Evolutionary conservation across 37 sponge, comb jelly and placozoan genomes (phyloP).

Genomic region (Diacarnus erythraeanus): DNA sequence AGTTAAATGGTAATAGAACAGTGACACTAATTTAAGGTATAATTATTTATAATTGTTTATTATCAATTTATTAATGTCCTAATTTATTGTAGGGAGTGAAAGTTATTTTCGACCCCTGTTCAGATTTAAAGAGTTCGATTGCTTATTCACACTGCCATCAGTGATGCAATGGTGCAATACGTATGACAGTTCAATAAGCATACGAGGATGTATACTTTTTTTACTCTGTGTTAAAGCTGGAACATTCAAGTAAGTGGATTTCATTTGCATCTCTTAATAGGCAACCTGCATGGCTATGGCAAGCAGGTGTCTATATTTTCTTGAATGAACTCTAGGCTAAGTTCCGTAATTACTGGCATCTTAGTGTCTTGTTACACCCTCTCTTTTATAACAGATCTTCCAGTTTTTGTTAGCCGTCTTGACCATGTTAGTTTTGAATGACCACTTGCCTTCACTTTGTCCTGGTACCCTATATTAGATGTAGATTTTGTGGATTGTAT

Average conservation of each 20-base stretch:
- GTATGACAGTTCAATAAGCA: neutral
- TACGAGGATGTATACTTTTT: constrained; percentile 1
- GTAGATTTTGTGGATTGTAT: neutral
- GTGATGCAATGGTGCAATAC: constrained; percentile 1
- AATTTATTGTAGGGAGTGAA: constrained; percentile 10
- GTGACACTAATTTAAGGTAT: constrained; percentile 6
- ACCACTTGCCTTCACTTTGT: neutral
- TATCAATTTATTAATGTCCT: neutral
- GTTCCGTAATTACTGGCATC: too few species aligned
- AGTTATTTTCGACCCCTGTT: constrained; percentile 4
- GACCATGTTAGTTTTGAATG: neutral
- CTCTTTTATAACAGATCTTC: too few species aligned
- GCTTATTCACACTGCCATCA: constrained; percentile 12
- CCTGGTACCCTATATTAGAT: constrained; percentile 6
- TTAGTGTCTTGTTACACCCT: too few species aligned
- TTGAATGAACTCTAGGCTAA: too few species aligned
- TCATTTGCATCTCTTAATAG: neutral
- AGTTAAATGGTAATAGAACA: neutral
- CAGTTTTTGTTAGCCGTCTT: neutral
- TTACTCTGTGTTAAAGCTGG: neutral
- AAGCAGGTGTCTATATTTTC: neutral
- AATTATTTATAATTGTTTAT: neutral
- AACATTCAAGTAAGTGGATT: too few species aligned
- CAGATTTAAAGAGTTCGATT: neutral
- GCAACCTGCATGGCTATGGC: neutral